Conservation (phyloP, 2,113 vertebrate species). For the Anhinga anhinga region DNA sequence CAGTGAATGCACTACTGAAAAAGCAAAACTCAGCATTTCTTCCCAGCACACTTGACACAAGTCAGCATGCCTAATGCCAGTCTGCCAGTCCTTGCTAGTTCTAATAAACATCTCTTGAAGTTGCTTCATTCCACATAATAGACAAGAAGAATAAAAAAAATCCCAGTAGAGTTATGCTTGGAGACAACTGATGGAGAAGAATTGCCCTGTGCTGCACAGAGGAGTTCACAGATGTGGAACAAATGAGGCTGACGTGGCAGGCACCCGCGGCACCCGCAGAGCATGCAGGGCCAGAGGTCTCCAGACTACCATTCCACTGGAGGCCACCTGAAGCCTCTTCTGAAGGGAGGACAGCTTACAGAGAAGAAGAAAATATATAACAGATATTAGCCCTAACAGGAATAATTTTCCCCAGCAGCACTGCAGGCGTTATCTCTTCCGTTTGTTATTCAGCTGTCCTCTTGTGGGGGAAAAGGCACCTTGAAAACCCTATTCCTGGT, state of each 20-base stretch:
- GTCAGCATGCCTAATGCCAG: not conserved
- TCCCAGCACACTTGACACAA: not conserved
- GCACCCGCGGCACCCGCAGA: rapidly evolving
- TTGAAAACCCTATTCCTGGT: not conserved
- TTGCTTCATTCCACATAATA: not conserved
- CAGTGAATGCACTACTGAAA: not conserved
- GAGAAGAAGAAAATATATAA: not conserved
- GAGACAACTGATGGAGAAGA: not conserved
- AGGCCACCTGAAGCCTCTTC: not conserved
- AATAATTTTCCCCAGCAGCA: not conserved
- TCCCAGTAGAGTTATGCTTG: not conserved
- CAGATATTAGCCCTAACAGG: not conserved
- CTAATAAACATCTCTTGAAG: not conserved
- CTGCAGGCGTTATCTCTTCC: not conserved
- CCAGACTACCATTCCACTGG: not conserved
- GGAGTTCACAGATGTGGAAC: not conserved
- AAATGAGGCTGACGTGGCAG: not conserved
- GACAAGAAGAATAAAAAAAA: not conserved
- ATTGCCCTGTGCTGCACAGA: not conserved
- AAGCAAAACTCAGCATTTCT: not conserved
- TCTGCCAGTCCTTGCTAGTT: not conserved
- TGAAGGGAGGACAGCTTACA: not conserved
- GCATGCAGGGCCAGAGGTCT: rapidly evolving
- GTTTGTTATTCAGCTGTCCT: not conserved
- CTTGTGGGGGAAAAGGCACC: not conserved